Percentiles rank a stretch among this genome's conserved stretches.
These are phyloP conservation scores for Phoenicopterus ruber DNA, from an alignment of 2,113 vertebrate genomes.

Conservation along the genomic window DNA sequence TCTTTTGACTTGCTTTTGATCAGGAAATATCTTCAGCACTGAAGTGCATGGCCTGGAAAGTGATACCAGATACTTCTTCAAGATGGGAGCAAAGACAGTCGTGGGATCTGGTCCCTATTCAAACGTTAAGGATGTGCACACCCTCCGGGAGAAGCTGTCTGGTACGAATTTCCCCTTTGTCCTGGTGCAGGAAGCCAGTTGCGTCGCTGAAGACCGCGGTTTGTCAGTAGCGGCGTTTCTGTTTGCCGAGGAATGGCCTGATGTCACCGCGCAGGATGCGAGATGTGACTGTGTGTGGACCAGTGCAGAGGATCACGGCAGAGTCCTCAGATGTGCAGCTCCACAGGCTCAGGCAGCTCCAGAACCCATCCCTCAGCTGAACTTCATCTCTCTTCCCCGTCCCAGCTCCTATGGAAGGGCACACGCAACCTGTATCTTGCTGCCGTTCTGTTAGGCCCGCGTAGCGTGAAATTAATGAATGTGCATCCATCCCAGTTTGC, in stretches of 20 bases:
- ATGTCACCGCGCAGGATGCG: rapidly evolving
- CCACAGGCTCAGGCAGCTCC: neutral
- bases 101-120: slow-evolving; percentile 92
- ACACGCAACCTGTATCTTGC: neutral
- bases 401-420: neutral
- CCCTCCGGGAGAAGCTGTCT: slow-evolving; percentile 76
- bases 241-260: neutral
- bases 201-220: neutral
- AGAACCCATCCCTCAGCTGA: neutral
- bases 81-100: slow-evolving; percentile 89
- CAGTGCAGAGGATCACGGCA: neutral
- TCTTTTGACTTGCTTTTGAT: neutral
- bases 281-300: neutral
- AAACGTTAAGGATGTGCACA: slow-evolving; percentile 85
- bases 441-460: neutral
- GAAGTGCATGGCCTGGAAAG: slow-evolving; percentile 87
- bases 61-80: slow-evolving; percentile 91
- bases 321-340: neutral
- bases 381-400: neutral
- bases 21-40: slow-evolving; percentile 88
- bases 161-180: slow-evolving; percentile 47
- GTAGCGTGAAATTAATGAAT: neutral
- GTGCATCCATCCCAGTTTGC: neutral
- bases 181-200: neutral
- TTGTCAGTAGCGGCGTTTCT: neutral